Base-by-base conservation (phyloP, 2,888 invertebrate genomes). In the Ctenicera cuprea region DNA sequence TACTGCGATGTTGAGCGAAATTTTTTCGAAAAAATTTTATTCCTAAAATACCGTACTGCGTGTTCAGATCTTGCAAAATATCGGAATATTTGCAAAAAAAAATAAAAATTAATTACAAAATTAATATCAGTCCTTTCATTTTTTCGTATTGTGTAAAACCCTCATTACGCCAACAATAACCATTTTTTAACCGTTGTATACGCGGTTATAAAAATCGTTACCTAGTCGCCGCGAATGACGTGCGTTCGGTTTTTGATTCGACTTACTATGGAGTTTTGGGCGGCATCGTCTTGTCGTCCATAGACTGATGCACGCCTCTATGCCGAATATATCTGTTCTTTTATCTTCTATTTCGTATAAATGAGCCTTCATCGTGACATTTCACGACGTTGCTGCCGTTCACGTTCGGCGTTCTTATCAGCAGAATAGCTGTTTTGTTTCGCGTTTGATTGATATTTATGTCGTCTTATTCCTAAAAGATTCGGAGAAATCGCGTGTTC, bases 371-470 rank as follows among this genome's bases (percentile, higher is more conserved):
- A 38, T 67, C 67, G 54, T 67, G 67, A 67, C 67, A 67, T 67
- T 67, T 67, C 57, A 67, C 54, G 67, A 67, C 22, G 57, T 20
- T 41, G 67, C 67, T 57, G 67, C 67, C 57, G 67, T 67, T 63
- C 48, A 57, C 65, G 64, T 64, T 48, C 64, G 38, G 30, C 18
- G 30, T 20, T 52, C 20, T 48, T 50, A 65, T 65, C 65, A 52
- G 65, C 45, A 9, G 14, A 50, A 65, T 52, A 38, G 65, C 65
- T 50, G 65, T 37, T 65, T 65, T 38, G 43, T 45, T 65, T 50
- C 52, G 37, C 65, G 48, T 72, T 75, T 75, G 75, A 73, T 73
- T 75, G 72, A 73, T 75, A 70, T 73, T 75, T 72, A 70, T 72
- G 75, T 68, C 64, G 61, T 69, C 69, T 75, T 73, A 72, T 70